These are phyloP conservation scores for Chaenocephalus aceratus DNA, from an alignment of 2,113 vertebrate species.

Conservation along the genomic window DNA sequence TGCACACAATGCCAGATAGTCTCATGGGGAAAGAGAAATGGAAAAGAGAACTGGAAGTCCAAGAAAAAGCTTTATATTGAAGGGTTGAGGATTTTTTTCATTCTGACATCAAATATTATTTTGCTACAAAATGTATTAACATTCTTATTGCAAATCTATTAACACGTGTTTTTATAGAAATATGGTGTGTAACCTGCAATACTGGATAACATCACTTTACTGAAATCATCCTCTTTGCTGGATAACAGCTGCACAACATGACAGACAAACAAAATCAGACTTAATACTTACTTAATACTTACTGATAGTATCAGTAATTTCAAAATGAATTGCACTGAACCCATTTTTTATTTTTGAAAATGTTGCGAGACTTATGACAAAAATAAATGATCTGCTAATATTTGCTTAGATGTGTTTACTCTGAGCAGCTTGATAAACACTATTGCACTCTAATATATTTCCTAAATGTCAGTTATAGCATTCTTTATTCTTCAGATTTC, in stretches of 20 bases:
- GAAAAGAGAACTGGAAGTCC: constrained; percentile 34
- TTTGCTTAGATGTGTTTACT: no score
- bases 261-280: constrained; percentile 37
- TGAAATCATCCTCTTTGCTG: constrained; percentile 6
- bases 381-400: no score
- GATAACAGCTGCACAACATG: constrained; percentile 22
- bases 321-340: constrained; percentile 7
- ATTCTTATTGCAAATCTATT: constrained; percentile 14
- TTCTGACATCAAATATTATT: constrained; percentile 56
- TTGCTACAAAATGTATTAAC: constrained; percentile 4
- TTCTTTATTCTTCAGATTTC: background rate
- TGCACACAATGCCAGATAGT: constrained; percentile 28
- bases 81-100: constrained; percentile 7
- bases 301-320: constrained; percentile 12
- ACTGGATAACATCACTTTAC: constrained; percentile 4
- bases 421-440: no score
- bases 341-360: no score
- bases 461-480: background rate
- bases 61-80: constrained; percentile 37
- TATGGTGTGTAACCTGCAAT: constrained; percentile 9
- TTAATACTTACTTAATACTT: no score
- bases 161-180: background rate
- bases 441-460: no score
- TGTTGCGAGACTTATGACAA: no score
- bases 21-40: constrained; percentile 15